phyloP scores from a whole-genome alignment of 2,888 invertebrate species.

The Amphiduros pacificus region DNA sequence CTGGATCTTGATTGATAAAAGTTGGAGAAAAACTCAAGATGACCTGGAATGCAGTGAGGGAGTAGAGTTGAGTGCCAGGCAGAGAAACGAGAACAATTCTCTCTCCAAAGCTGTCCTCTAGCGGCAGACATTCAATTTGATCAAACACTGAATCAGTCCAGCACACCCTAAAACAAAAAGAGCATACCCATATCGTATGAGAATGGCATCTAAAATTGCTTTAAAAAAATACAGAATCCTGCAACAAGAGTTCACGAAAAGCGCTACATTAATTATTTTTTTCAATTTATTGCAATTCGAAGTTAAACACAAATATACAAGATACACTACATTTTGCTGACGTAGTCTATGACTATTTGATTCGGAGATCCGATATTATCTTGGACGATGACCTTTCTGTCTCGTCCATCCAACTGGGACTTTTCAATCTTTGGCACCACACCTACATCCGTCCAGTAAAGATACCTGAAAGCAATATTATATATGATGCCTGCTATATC shows the following conservation, averaged over 20 bases:
- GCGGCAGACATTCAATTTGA: constrained; percentile 36
- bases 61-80: constrained; percentile 35
- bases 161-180: constrained; percentile 37
- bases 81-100: constrained; percentile 3
- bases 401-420: constrained; percentile 82
- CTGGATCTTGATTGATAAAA: too few species aligned
- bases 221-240: background rate
- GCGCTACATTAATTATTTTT: too few species aligned
- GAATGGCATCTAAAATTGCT: too few species aligned
- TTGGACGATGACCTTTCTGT: constrained; percentile 64
- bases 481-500: too few species aligned
- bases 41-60: constrained; percentile 49
- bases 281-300: too few species aligned
- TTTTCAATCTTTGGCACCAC: constrained; percentile 76
- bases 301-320: too few species aligned
- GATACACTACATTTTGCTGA: too few species aligned
- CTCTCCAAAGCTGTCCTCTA: constrained; percentile 29
- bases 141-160: constrained; percentile 46
- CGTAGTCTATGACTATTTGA: constrained; percentile 77
- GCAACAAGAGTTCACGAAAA: too few species aligned
- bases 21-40: too few species aligned
- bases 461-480: constrained; percentile 65
- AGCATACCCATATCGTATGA: too few species aligned
- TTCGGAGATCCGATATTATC: constrained; percentile 69
- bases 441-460: constrained; percentile 92